Percentiles rank a stretch among this genome's conserved stretches.
Conservation (phyloP, 2,888 invertebrate genomes). For the Eilema depressum region DNA sequence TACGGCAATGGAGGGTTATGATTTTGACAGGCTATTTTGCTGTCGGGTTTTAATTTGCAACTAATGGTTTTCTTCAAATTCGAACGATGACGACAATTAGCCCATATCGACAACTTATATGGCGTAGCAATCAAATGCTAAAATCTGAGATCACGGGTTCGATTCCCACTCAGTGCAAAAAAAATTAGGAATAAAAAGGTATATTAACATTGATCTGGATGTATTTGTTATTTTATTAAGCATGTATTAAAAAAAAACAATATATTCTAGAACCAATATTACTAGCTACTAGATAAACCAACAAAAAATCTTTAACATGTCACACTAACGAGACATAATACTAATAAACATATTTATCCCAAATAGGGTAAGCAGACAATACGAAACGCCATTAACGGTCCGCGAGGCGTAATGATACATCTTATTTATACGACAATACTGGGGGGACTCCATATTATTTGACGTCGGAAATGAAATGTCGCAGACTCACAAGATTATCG, state of each 20-base stretch:
- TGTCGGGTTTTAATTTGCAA: too few relatives aligned
- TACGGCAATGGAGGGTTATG: too few relatives aligned
- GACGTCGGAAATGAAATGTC: conserved; percentile 85
- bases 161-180: too few relatives aligned
- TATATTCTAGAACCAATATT: too few relatives aligned
- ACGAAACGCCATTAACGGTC: conserved; percentile 26
- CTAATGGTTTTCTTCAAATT: not conserved
- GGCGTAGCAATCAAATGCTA: not conserved
- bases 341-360: conserved; percentile 18
- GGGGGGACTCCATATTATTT: conserved; percentile 64
- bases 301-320: not conserved
- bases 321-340: conserved; percentile 2
- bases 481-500: conserved; percentile 79
- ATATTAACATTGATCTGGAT: not conserved
- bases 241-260: too few relatives aligned
- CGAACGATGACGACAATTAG: too few relatives aligned
- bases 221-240: not conserved
- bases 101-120: not conserved
- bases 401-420: conserved; percentile 59
- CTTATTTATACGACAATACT: conserved; percentile 73
- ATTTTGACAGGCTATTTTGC: too few relatives aligned
- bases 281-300: too few relatives aligned
- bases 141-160: not conserved
- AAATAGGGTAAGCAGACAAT: conserved; percentile 36
- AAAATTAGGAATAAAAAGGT: not conserved